phyloP scores from a whole-genome alignment of 2,113 vertebrate species.

The Todiramphus chloris region DNA sequence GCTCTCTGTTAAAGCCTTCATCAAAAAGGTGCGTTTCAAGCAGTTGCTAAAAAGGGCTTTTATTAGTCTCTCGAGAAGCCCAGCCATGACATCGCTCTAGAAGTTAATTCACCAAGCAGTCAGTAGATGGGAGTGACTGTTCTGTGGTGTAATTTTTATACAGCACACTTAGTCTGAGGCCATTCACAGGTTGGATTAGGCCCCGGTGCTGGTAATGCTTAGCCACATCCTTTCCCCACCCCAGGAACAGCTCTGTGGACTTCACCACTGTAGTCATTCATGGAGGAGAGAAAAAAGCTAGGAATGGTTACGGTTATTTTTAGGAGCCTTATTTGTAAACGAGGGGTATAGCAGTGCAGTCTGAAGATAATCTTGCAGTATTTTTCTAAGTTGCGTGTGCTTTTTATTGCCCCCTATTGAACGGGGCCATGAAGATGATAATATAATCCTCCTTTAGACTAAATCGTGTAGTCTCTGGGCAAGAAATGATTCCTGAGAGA shows the following conservation, averaged over 20 bases:
- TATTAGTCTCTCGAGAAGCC: neutral
- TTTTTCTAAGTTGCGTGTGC: neutral
- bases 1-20: neutral
- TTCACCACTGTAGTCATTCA: neutral
- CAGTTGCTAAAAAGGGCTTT: neutral
- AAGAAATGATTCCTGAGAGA: neutral
- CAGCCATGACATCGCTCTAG: neutral
- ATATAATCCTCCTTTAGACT: neutral
- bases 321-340: neutral
- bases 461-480: neutral
- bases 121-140: neutral
- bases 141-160: neutral
- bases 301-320: neutral
- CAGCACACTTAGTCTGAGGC: accelerated
- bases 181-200: neutral
- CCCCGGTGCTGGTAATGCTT: accelerated
- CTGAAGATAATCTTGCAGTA: neutral
- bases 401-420: neutral
- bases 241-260: neutral
- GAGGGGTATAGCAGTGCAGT: neutral
- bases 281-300: neutral
- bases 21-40: accelerated
- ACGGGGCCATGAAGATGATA: neutral
- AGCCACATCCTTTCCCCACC: neutral
- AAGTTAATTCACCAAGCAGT: neutral